These are phyloP conservation scores for Platorchestia sp. DNA, from an alignment of 1,140 invertebrate genomes.

Conservation along the genomic window DNA sequence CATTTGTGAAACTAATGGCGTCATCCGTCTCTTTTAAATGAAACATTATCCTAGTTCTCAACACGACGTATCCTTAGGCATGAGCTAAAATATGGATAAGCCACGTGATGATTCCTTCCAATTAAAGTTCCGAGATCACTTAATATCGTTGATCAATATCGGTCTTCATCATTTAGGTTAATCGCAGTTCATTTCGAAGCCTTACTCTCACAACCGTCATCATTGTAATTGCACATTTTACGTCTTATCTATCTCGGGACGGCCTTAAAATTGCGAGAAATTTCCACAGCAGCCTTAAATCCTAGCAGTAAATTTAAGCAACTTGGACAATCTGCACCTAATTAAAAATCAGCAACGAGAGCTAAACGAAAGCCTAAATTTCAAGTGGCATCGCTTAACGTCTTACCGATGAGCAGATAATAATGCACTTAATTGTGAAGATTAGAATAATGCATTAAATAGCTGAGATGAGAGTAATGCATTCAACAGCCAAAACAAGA, in stretches of 20 bases:
- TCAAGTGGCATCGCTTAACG: background rate
- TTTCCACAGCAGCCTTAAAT: background rate
- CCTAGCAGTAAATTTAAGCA: background rate
- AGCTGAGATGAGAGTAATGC: background rate
- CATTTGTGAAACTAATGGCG: conserved; percentile 40
- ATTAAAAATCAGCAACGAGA: background rate
- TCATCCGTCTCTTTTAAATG: conserved; percentile 41
- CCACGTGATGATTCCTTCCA: conserved; percentile 11
- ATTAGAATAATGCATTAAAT: background rate
- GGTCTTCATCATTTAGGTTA: background rate
- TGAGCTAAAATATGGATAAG: conserved; percentile 38
- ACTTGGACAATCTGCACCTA: background rate
- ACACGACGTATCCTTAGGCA: background rate
- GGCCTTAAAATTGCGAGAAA: background rate
- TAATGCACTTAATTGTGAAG: background rate
- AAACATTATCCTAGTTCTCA: conserved; percentile 27
- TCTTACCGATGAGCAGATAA: background rate
- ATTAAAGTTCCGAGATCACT: conserved; percentile 31
- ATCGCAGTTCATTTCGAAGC: background rate
- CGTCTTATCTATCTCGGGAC: background rate
- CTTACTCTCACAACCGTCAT: background rate
- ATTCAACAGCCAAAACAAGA: background rate
- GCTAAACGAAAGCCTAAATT: background rate
- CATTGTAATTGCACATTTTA: background rate
- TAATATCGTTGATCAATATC: conserved; percentile 42